Conservation (phyloP, 2,113 vertebrate genomes). For the Trochalopteron elliotii region DNA sequence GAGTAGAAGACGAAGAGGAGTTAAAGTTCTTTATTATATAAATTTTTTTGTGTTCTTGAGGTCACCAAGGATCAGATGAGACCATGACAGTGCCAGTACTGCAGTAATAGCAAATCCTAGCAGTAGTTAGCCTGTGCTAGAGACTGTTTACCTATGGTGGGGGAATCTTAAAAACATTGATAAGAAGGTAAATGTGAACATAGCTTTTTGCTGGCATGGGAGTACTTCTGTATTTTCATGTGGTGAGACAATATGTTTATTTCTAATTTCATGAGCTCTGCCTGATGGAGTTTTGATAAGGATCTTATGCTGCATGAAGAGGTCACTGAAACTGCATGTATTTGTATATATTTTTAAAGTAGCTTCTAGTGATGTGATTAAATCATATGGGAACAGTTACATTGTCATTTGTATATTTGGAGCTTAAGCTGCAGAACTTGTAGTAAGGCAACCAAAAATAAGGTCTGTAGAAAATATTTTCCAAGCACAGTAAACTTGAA, state of each 20-base stretch:
- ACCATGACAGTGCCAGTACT: not conserved
- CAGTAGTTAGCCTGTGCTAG: not conserved
- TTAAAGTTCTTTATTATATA: not conserved
- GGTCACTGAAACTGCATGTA: not conserved
- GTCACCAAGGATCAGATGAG: not conserved
- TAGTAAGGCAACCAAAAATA: not conserved
- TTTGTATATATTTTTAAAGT: not conserved
- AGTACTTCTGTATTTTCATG: not conserved
- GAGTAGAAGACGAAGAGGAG: not conserved
- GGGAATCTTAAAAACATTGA: not conserved
- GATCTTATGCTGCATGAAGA: not conserved
- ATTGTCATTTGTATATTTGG: not conserved
- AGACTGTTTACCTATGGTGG: accelerated
- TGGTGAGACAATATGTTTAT: not conserved
- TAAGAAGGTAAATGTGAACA: not conserved
- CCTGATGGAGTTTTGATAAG: not conserved
- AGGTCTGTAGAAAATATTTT: not conserved
- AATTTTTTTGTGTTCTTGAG: not conserved
- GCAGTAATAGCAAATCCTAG: not conserved
- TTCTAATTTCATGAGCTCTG: not conserved
- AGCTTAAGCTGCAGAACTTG: not conserved
- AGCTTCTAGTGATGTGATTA: not conserved
- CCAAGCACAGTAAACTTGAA: not conserved
- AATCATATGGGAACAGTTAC: not conserved
- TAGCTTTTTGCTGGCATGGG: not conserved